phyloP scores from a whole-genome alignment of 2,113 vertebrate species.

The Haemorhous mexicanus region DNA sequence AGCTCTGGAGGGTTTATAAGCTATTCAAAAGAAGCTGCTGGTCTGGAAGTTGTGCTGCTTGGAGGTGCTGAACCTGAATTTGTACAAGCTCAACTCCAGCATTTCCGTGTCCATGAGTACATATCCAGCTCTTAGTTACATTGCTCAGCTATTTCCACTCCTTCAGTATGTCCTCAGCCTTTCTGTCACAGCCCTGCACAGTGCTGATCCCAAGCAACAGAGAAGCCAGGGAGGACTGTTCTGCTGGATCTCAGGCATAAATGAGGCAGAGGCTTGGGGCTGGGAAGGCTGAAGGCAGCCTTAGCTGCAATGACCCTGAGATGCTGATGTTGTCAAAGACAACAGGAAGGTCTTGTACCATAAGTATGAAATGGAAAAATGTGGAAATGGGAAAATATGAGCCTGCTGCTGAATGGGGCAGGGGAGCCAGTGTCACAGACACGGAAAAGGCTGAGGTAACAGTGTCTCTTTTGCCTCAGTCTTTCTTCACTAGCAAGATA shows the following conservation, averaged over 20 bases:
- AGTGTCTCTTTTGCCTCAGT: not conserved
- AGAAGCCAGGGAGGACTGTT: not conserved
- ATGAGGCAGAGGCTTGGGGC: not conserved
- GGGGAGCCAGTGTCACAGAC: not conserved
- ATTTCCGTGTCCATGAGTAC: not conserved
- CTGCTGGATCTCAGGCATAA: not conserved
- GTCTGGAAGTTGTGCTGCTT: not conserved
- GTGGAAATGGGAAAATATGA: not conserved
- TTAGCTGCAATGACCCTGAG: not conserved
- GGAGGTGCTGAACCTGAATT: not conserved
- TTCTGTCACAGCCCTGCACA: not conserved
- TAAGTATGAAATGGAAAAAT: not conserved
- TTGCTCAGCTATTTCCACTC: not conserved
- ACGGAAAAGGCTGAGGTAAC: not conserved
- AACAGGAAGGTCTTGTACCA: not conserved
- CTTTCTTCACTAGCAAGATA: not conserved
- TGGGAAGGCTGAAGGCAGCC: not conserved
- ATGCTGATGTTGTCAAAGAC: not conserved
- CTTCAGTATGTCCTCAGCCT: not conserved
- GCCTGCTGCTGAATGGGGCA: not conserved
- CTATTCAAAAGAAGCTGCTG: not conserved
- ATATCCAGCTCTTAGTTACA: not conserved
- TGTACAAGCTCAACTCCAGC: not conserved
- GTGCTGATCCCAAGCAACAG: not conserved
- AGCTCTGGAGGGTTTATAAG: not conserved